These are phyloP conservation scores for Pholis gunnellus DNA, from an alignment of 2,113 vertebrate genomes.

Conservation along the genomic window DNA sequence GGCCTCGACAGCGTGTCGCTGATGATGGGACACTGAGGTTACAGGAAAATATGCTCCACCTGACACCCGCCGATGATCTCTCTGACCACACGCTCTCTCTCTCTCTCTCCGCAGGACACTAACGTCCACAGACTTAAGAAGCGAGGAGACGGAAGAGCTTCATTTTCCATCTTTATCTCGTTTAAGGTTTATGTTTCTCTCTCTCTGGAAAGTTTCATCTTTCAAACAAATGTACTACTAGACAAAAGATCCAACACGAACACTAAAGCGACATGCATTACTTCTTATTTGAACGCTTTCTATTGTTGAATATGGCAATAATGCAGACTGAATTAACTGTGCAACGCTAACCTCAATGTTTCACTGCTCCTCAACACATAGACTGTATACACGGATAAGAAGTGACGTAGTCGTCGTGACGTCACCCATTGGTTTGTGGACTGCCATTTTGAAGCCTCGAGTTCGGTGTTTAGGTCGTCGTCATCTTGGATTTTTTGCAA, in stretches of 20 bases:
- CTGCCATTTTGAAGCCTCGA: neutral
- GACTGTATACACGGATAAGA: neutral
- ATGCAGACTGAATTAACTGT: neutral
- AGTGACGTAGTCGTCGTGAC: neutral
- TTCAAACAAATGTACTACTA: neutral
- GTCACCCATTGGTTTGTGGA: neutral
- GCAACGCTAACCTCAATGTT: neutral
- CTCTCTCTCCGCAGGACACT: slow-evolving; percentile 26
- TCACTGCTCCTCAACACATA: neutral
- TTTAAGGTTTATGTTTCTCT: neutral
- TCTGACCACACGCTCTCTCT: neutral
- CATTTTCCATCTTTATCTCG: neutral
- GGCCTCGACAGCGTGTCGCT: neutral
- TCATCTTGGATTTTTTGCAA: neutral
- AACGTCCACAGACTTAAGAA: neutral
- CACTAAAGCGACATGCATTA: neutral
- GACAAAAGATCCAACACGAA: neutral
- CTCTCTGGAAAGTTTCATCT: neutral
- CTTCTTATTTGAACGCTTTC: neutral
- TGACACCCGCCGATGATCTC: neutral
- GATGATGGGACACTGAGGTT: slow-evolving; percentile 21
- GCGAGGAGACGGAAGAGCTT: neutral
- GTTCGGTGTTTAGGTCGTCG: neutral
- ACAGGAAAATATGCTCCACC: slow-evolving; percentile 12
- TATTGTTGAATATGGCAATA: neutral